Percentiles rank a stretch among this genome's conserved stretches.
These are phyloP conservation scores for Papilio helenus DNA, from an alignment of 1,140 invertebrate genomes.

Conservation along the genomic window DNA sequence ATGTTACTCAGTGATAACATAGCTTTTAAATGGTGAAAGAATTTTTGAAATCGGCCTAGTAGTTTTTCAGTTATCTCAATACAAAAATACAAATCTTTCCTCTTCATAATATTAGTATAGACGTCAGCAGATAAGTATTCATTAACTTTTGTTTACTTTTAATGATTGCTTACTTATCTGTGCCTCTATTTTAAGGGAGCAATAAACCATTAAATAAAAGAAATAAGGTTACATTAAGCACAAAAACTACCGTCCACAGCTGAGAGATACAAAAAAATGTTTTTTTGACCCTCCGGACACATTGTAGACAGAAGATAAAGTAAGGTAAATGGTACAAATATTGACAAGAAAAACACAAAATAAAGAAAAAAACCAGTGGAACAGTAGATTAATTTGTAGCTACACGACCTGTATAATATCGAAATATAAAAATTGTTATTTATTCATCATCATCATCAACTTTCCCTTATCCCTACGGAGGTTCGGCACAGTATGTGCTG, in stretches of 20 bases:
- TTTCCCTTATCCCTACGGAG: no score
- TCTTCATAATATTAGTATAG: no score
- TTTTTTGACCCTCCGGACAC: conserved; percentile 57
- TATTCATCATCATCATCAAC: no score
- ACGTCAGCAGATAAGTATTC: not conserved
- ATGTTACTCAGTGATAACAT: no score
- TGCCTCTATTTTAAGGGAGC: not conserved
- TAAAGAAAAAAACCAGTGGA: not conserved
- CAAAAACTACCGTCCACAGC: conserved; percentile 50
- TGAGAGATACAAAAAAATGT: conserved; percentile 66
- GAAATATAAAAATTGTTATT: not conserved
- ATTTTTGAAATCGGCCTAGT: no score
- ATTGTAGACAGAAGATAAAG: conserved; percentile 56
- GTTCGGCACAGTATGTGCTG: no score
- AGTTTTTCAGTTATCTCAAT: no score
- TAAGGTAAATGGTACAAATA: conserved; percentile 32
- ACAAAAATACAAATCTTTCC: no score
- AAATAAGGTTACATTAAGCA: conserved; percentile 35
- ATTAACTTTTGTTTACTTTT: not conserved
- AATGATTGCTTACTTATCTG: not conserved
- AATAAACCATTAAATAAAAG: conserved; percentile 36
- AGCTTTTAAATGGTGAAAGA: no score
- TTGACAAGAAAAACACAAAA: not conserved
- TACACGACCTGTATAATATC: not conserved
- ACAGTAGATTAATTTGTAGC: not conserved